phyloP scores from a whole-genome alignment of 2,113 vertebrate genomes.

The Carassius auratus region DNA sequence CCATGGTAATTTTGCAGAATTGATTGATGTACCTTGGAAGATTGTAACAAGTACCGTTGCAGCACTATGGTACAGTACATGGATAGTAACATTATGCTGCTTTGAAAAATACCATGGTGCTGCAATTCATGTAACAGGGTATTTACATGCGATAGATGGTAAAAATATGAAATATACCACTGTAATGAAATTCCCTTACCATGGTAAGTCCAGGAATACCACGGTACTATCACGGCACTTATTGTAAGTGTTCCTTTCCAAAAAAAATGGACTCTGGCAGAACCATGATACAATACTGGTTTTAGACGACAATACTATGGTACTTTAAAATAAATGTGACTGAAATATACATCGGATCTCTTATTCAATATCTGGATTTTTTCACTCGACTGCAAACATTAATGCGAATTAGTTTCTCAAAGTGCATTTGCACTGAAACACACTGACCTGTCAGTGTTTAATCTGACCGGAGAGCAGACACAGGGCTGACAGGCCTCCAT shows the following conservation, averaged over 20 bases:
- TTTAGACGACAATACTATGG: background rate
- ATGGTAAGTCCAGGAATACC: background rate
- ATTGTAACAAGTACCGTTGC: background rate
- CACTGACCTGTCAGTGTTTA: background rate
- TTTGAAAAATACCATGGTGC: background rate
- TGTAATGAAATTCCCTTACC: background rate
- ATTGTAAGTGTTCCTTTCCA: background rate
- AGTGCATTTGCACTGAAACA: background rate
- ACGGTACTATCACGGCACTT: background rate
- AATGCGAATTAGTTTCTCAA: background rate
- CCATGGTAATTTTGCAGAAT: background rate
- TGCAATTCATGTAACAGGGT: background rate
- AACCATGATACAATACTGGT: background rate
- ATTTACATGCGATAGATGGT: background rate
- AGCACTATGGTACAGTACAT: background rate
- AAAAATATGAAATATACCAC: background rate
- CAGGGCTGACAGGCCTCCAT: constrained; percentile 34
- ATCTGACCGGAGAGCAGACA: background rate
- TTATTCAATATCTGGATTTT: background rate
- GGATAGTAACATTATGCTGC: background rate
- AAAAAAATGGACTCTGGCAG: background rate
- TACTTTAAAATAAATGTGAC: background rate
- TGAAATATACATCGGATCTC: background rate
- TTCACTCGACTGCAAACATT: background rate
- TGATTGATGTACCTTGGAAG: background rate